Conservation (phyloP, 2,797 vertebrate species). For the Karalla daura region DNA sequence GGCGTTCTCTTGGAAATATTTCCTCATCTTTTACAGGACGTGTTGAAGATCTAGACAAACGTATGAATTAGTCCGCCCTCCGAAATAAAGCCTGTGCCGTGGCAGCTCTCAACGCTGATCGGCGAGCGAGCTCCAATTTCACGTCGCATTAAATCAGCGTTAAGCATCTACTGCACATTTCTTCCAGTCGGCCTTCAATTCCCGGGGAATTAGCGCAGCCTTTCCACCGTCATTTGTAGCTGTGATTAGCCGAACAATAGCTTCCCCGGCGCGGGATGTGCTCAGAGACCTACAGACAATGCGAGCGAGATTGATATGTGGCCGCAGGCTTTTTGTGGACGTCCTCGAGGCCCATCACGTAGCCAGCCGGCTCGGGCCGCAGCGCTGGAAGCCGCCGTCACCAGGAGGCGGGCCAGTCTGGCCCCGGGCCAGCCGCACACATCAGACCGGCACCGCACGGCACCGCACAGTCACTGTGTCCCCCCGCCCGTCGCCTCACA, state of each 20-base stretch:
- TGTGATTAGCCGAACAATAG: constrained; percentile 29
- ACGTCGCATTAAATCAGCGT: no score
- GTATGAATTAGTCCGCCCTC: neutral
- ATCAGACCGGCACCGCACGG: constrained; percentile 2
- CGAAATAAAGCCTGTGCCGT: no score
- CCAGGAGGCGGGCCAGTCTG: constrained; percentile 43
- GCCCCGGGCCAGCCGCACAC: constrained; percentile 29
- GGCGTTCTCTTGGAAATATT: neutral
- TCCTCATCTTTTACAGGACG: constrained; percentile 1
- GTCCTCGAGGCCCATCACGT: constrained; percentile 31
- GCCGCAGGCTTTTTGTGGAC: constrained; percentile 54
- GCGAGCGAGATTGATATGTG: constrained; percentile 57
- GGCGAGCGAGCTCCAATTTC: neutral
- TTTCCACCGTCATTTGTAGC: constrained; percentile 34
- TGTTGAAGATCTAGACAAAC: neutral
- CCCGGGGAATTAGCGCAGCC: constrained; percentile 22
- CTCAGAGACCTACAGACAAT: constrained; percentile 40
- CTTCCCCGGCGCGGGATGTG: constrained; percentile 17
- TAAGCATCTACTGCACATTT: neutral
- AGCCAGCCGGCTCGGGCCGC: constrained; percentile 35
- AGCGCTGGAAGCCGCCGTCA: constrained; percentile 49
- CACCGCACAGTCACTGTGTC: neutral
- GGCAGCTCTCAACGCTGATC: no score
- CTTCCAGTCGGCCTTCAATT: constrained; percentile 28
- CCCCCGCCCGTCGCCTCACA: constrained; percentile 1